phyloP scores from a whole-genome alignment of 2,113 vertebrate genomes.

The Morone saxatilis region DNA sequence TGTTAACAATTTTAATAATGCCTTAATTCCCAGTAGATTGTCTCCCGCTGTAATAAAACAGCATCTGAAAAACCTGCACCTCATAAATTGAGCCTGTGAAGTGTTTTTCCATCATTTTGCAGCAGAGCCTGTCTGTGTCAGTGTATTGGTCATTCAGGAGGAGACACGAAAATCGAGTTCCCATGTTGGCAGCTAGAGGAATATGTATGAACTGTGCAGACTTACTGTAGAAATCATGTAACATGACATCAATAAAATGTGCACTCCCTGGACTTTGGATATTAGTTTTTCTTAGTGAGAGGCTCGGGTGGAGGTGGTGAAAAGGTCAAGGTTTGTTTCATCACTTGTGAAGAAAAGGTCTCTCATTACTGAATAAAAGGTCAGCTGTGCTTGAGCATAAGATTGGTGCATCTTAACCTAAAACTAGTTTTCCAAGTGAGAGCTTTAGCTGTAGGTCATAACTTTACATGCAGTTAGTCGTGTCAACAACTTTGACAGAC shows the following conservation, averaged over 20 bases:
- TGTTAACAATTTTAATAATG: conserved; percentile 46
- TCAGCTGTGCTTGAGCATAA: background rate
- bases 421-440: background rate
- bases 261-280: background rate
- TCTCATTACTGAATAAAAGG: conserved; percentile 2
- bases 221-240: background rate
- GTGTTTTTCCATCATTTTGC: conserved; percentile 37
- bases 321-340: background rate
- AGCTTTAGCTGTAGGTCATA: background rate
- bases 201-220: background rate
- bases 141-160: conserved; percentile 15
- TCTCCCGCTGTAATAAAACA: conserved; percentile 18
- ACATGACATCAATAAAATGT: conserved; percentile 9
- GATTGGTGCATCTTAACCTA: background rate
- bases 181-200: background rate
- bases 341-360: background rate
- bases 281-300: background rate
- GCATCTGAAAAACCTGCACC: conserved; percentile 33
- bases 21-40: conserved; percentile 10
- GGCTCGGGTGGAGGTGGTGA: background rate
- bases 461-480: no score
- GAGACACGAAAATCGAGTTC: conserved; percentile 2
- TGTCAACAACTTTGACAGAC: no score
- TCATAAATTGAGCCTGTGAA: conserved; percentile 42
- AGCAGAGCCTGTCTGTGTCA: conserved; percentile 15